These are phyloP conservation scores for Chymomyza costata DNA, from an alignment of 1,140 invertebrate species.

Conservation along the genomic window DNA sequence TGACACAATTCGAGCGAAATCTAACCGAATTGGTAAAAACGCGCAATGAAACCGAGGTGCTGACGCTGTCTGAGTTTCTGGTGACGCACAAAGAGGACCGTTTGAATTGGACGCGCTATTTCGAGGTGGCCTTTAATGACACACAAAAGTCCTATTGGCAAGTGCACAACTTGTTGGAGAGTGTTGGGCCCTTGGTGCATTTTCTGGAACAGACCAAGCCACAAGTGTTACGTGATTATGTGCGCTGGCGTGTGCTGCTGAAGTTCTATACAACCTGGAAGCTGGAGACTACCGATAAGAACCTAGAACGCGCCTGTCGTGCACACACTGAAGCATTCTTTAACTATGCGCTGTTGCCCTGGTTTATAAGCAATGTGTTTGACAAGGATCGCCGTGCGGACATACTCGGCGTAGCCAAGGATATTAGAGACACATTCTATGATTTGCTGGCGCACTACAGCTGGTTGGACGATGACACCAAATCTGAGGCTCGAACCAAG, in stretches of 20 bases:
- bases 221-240: constrained; percentile 31
- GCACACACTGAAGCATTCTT: constrained; percentile 45
- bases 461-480: constrained; percentile 66
- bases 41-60: constrained; percentile 42
- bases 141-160: constrained; percentile 35
- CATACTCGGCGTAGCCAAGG: constrained; percentile 42
- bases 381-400: constrained; percentile 51
- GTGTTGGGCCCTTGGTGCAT: constrained; percentile 42
- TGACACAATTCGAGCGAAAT: constrained; percentile 48
- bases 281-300: constrained; percentile 19
- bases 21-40: constrained; percentile 19
- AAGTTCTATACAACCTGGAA: constrained; percentile 58
- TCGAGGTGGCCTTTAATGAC: constrained; percentile 60
- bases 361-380: constrained; percentile 59
- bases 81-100: constrained; percentile 42
- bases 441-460: constrained; percentile 50
- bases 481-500: constrained; percentile 54
- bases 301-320: constrained; percentile 36
- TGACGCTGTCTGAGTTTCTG: constrained; percentile 42
- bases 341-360: constrained; percentile 60
- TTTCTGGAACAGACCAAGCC: constrained; percentile 36
- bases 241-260: constrained; percentile 38
- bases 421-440: constrained; percentile 56
- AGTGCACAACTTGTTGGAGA: constrained; percentile 43
- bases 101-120: constrained; percentile 60